Base-by-base conservation (phyloP, 2,113 vertebrate species). In the Corynorhinus townsendii region DNA sequence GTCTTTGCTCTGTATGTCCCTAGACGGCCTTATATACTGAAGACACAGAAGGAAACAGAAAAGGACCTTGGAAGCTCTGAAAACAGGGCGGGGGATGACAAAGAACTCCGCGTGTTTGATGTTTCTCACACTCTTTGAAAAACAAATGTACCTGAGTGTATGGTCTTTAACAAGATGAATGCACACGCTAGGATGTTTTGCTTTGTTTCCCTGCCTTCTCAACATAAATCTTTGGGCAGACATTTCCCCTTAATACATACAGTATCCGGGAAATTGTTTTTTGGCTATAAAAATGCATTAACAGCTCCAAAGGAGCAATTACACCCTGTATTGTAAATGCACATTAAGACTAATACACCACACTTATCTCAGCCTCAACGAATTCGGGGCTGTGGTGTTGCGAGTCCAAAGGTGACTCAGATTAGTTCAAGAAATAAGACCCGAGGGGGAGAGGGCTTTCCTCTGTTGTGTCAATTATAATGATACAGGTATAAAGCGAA, bases 251-350 rank as follows among this genome's bases (percentile, higher is more conserved):
- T 94, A 96, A 92, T 54, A 89, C 35, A 73, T 43, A 35, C n/a
- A 79, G 62, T 69, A 81, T 59, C 89, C 0, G 19, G 79, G n/a
- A 98, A 97, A 96, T 73, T 86, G 89, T 22, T 97, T 98, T 96
- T 75, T 89, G n/a, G 76, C 66, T 96, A 97, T 96, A 97, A 97
- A 96, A 97, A 97, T 91, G 7, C 90, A 97, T 96, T 98, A 96
- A 93, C 94, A 96, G 86, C 96, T 97, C 95, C 97, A 98, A 96
- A 98, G 96, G 95, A 97, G 88, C 95, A 98, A 97, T 98, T 98
- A 96, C 59, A 85, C 66, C 73, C n/a, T 93, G 97, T 89, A 91
- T 76, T 95, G 84, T 97, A 97, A 97, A 96, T 92, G 85, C 71
- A 71, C 93, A 95, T 97, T 97, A 96, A 96, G 59, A 95, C 96